These are phyloP conservation scores for Sebastes alutus DNA, from an alignment of 2,797 vertebrate genomes.

Conservation along the genomic window DNA sequence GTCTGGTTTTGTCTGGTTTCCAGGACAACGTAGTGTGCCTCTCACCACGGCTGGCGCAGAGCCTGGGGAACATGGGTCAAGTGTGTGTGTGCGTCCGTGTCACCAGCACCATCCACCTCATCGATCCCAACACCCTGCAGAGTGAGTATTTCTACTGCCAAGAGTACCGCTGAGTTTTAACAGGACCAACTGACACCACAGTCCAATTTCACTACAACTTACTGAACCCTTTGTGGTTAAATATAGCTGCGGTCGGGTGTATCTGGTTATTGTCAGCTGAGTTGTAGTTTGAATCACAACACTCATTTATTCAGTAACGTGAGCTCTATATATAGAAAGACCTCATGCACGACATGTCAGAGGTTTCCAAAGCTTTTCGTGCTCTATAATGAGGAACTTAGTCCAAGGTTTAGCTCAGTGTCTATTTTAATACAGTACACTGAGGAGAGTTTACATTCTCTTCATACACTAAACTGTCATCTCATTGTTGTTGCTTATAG, in stretches of 20 bases:
- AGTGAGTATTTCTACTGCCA: constrained; percentile 80
- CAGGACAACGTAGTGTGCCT: constrained; percentile 97
- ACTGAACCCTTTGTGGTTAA: background rate
- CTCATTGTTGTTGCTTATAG: background rate
- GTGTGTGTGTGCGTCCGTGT: constrained; percentile 94
- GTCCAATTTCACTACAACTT: background rate
- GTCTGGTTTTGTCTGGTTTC: constrained; percentile 33
- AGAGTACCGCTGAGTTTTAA: background rate
- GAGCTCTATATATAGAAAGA: background rate
- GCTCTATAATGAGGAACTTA: background rate
- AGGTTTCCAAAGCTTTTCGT: background rate
- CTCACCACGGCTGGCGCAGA: constrained; percentile 93
- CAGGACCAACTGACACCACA: background rate
- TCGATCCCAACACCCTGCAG: constrained; percentile 94
- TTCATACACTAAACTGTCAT: background rate
- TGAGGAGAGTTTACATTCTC: background rate
- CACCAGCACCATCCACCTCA: constrained; percentile 93
- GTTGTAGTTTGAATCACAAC: background rate
- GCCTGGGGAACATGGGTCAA: constrained; percentile 96
- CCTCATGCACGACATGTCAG: background rate
- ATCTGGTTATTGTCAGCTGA: background rate
- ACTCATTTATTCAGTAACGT: background rate
- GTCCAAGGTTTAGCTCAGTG: background rate
- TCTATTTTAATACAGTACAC: background rate
- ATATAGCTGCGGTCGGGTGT: background rate